Evolutionary conservation across 1,140 invertebrate species (phyloP).

Genomic region (Eufriesea mexicana): DNA sequence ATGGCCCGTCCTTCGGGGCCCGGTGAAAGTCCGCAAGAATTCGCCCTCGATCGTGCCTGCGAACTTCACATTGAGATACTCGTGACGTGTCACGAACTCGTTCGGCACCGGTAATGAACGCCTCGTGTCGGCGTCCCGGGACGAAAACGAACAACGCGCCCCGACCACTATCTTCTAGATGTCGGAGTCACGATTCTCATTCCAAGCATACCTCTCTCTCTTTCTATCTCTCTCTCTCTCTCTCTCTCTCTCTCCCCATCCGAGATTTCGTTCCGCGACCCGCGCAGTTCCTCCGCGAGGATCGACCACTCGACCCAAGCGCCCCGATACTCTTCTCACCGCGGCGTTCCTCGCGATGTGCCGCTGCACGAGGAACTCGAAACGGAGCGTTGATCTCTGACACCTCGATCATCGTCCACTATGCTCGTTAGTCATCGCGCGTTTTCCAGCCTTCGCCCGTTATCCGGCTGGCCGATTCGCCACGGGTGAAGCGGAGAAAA

Average conservation of each 20-base stretch:
- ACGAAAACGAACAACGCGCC: constrained; percentile 18
- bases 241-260: background rate
- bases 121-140: constrained; percentile 32
- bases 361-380: background rate
- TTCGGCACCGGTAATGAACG: constrained; percentile 54
- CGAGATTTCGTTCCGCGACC: background rate
- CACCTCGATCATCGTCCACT: background rate
- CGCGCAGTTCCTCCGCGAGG: too few relatives aligned
- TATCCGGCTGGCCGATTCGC: background rate
- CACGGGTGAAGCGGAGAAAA: background rate
- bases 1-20: constrained; percentile 49
- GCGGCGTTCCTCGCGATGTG: background rate
- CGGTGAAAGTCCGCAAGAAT: constrained; percentile 69
- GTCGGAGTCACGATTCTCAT: constrained; percentile 43
- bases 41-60: constrained; percentile 70
- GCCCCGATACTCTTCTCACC: too few relatives aligned
- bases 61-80: constrained; percentile 74
- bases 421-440: too few relatives aligned
- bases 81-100: constrained; percentile 69
- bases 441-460: background rate
- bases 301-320: too few relatives aligned
- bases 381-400: background rate
- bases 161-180: constrained; percentile 6
- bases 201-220: constrained; percentile 7
- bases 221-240: too few relatives aligned